These are phyloP conservation scores for Microplitis deprimator DNA, from an alignment of 2,888 invertebrate genomes.

Conservation along the genomic window DNA sequence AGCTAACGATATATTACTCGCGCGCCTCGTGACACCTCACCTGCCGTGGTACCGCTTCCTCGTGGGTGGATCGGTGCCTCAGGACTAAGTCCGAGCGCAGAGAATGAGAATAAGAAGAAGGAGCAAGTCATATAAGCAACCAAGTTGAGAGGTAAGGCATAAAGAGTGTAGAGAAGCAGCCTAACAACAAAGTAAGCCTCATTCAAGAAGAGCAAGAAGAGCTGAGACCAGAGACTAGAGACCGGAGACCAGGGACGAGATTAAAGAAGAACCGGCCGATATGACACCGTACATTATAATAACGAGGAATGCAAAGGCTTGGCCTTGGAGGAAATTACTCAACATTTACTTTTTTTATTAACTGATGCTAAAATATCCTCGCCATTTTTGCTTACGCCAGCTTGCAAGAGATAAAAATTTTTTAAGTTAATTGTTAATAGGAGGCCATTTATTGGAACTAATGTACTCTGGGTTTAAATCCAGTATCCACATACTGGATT, in stretches of 20 bases:
- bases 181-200: conserved; percentile 56
- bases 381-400: background rate
- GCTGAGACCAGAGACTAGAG: no score
- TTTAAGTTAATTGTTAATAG: conserved; percentile 1
- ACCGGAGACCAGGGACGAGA: conserved; percentile 13
- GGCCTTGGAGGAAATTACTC: conserved; percentile 7
- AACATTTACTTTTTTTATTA: background rate
- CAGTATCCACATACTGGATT: background rate
- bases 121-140: conserved; percentile 22
- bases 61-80: conserved; percentile 67
- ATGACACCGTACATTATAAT: conserved; percentile 39
- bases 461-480: background rate
- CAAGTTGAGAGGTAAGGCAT: background rate
- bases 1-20: conserved; percentile 69
- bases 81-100: conserved; percentile 34
- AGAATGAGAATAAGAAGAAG: conserved; percentile 6
- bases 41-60: conserved; percentile 68
- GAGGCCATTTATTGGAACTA: background rate
- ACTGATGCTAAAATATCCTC: background rate
- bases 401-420: background rate
- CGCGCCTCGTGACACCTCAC: conserved; percentile 70
- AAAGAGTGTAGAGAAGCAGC: conserved; percentile 11
- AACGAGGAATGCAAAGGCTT: conserved; percentile 29
- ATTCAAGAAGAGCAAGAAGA: conserved; percentile 16
- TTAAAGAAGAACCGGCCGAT: conserved; percentile 23